Evolutionary conservation across 2,797 vertebrate species (phyloP).

Genomic region (Tapera naevia): DNA sequence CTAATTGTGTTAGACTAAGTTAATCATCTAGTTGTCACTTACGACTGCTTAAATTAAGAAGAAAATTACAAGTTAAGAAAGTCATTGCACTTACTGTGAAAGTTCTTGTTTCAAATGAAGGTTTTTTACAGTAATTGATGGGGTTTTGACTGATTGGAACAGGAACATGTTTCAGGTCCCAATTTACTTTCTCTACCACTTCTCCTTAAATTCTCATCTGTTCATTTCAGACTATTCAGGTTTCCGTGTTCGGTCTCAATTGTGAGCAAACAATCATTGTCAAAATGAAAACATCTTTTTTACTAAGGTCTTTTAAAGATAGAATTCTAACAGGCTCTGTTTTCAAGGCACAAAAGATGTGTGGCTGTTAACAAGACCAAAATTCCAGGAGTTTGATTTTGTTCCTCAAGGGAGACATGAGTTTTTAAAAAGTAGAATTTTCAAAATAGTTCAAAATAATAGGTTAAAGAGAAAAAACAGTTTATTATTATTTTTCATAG

Average conservation of each 20-base stretch:
- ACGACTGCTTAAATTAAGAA: not conserved
- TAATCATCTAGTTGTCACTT: not conserved
- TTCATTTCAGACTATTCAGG: not conserved
- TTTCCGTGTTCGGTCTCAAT: not conserved
- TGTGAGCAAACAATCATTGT: not conserved
- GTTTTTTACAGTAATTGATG: not conserved
- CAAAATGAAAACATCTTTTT: not conserved
- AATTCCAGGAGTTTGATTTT: not conserved
- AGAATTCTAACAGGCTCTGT: not conserved
- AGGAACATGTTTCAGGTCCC: not conserved
- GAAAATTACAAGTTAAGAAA: not conserved
- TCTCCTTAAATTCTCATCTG: not conserved
- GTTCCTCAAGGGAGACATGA: not conserved
- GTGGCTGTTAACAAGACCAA: not conserved
- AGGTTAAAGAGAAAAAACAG: not conserved
- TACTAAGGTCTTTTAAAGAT: not conserved
- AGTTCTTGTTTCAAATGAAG: not conserved
- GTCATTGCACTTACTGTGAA: not conserved
- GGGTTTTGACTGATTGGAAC: not conserved
- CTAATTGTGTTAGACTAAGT: not conserved
- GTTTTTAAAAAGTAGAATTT: conserved; percentile 6
- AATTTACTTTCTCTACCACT: not conserved
- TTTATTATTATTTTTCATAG: conserved; percentile 41
- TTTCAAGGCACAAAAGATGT: not conserved
- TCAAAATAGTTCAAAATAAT: not conserved